Percentiles rank a stretch among this genome's conserved stretches.
phyloP scores from a whole-genome alignment of 2,797 vertebrate genomes.

The Notamacropus eugenii region DNA sequence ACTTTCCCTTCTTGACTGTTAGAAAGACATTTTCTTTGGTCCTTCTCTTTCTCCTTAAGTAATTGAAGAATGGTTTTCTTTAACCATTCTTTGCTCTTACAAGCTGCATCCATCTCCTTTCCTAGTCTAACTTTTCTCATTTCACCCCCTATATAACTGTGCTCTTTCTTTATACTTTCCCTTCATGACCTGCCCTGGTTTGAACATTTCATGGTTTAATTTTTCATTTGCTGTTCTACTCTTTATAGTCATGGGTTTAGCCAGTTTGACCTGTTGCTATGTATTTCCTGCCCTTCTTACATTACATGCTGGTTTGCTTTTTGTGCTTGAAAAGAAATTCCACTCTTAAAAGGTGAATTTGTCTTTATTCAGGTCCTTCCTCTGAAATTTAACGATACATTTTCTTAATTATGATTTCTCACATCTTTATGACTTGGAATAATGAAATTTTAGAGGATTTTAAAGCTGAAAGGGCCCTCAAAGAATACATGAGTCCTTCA shows the following conservation, averaged over 20 bases:
- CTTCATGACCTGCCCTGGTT: constrained; percentile 50
- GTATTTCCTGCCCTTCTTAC: too few species aligned
- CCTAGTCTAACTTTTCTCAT: constrained; percentile 52
- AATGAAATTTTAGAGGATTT: background rate
- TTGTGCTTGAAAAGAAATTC: background rate
- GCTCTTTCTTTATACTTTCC: constrained; percentile 41
- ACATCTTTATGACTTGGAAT: constrained; percentile 14
- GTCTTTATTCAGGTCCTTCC: constrained; percentile 42
- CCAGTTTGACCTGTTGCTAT: background rate
- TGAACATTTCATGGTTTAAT: constrained; percentile 28
- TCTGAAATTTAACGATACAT: background rate
- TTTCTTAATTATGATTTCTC: constrained; percentile 28
- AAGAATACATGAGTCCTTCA: background rate
- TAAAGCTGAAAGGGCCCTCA: background rate
- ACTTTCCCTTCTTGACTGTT: constrained; percentile 30
- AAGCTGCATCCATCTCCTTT: constrained; percentile 52
- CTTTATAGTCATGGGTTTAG: constrained; percentile 10
- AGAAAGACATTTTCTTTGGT: constrained; percentile 26
- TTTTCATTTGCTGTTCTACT: constrained; percentile 34
- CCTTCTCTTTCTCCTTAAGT: constrained; percentile 60
- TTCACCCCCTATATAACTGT: background rate
- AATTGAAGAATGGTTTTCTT: constrained; percentile 58
- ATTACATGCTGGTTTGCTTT: background rate
- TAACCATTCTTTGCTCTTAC: background rate
- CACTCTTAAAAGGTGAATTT: constrained; percentile 23